Evolutionary conservation across 2,888 invertebrate species (phyloP).

Genomic region (Schizotus pectinicornis): DNA sequence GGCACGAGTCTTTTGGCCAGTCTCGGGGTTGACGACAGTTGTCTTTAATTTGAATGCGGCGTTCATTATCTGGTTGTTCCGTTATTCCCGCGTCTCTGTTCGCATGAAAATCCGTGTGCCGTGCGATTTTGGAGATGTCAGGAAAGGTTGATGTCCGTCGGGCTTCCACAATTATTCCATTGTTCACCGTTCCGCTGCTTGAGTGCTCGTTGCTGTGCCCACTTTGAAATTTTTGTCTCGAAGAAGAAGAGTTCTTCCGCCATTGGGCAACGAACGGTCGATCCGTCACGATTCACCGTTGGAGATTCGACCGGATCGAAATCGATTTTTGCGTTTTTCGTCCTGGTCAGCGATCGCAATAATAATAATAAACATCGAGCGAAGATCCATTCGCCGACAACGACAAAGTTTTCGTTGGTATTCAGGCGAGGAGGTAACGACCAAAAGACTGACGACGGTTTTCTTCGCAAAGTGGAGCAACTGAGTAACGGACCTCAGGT

Average conservation of each 20-base stretch:
- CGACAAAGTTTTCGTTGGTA: too few relatives aligned
- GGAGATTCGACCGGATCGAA: too few relatives aligned
- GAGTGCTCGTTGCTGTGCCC: constrained; percentile 16
- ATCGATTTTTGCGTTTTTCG: too few relatives aligned
- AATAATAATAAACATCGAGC: constrained; percentile 3
- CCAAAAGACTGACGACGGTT: constrained; percentile 15
- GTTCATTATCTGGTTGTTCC: too few relatives aligned
- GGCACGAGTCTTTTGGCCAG: too few relatives aligned
- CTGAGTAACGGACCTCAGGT: constrained; percentile 41
- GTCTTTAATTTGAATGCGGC: too few relatives aligned
- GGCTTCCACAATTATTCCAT: constrained; percentile 23
- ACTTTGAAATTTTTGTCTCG: constrained; percentile 11
- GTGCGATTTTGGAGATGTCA: not conserved
- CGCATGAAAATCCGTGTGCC: not conserved
- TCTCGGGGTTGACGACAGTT: too few relatives aligned
- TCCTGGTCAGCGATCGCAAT: not conserved
- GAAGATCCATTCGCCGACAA: not conserved
- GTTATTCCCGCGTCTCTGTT: too few relatives aligned
- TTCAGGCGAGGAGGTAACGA: too few relatives aligned
- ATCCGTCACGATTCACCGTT: not conserved
- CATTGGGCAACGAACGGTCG: constrained; percentile 7
- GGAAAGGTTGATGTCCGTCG: constrained; percentile 22
- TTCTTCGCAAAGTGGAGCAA: constrained; percentile 38
- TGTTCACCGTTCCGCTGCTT: constrained; percentile 30
- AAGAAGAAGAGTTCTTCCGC: constrained; percentile 2